Percentiles rank a stretch among this genome's conserved stretches.
phyloP scores from a whole-genome alignment of 1,140 invertebrate genomes.

The Zaprionus capensis region DNA sequence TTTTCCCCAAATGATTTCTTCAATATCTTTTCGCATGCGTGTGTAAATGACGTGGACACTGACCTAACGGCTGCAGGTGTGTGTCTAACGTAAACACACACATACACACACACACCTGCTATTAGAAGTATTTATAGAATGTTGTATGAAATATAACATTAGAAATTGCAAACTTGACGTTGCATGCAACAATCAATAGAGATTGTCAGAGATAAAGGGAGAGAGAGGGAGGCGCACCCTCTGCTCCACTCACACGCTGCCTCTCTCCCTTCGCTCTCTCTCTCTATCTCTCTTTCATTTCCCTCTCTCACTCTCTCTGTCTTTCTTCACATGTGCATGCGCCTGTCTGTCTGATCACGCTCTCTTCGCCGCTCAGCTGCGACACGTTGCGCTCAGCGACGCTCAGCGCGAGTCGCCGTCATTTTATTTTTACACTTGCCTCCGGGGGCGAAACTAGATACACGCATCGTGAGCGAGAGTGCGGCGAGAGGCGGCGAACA shows the following conservation, averaged over 20 bases:
- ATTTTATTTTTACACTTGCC: conserved; percentile 81
- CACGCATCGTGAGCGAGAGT: conserved; percentile 41
- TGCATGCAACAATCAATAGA: conserved; percentile 70
- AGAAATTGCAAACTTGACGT: conserved; percentile 53
- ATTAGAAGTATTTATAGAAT: conserved; percentile 49
- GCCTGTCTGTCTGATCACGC: conserved; percentile 20
- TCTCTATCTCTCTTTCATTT: conserved; percentile 24
- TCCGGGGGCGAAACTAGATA: conserved; percentile 77
- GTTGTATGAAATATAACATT: conserved; percentile 41
- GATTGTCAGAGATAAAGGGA: conserved; percentile 38
- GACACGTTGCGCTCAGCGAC: conserved; percentile 10
- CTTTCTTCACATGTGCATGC: conserved; percentile 7
- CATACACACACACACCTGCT: conserved; percentile 52
- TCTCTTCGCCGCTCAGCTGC: conserved; percentile 50
- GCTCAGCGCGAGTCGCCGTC: conserved; percentile 46
- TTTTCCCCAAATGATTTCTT: conserved; percentile 44
- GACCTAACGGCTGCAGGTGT: conserved; percentile 54
- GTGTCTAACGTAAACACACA: conserved; percentile 25
- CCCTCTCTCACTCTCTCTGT: conserved; percentile 25
- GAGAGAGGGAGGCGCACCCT: conserved; percentile 1
- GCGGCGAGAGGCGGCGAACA: conserved; percentile 7
- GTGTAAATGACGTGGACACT: conserved; percentile 40
- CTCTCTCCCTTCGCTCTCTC: conserved; percentile 20
- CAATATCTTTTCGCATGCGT: conserved; percentile 34
- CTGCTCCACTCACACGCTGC: background rate